These are phyloP conservation scores for Pristionchus arcanus DNA, from an alignment of 2,888 invertebrate genomes.

Conservation along the genomic window DNA sequence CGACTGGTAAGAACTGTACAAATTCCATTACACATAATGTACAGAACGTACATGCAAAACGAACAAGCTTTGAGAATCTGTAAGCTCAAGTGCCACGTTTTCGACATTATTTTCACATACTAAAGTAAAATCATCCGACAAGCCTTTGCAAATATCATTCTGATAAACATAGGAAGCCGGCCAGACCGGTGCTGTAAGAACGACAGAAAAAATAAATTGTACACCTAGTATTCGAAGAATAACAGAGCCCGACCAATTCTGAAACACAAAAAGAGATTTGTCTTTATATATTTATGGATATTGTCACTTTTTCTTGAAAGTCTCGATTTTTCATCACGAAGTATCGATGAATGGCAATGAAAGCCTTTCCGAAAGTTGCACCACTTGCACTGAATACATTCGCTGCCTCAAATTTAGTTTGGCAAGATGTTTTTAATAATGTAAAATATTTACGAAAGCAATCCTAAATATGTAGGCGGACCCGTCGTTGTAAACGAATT, in stretches of 20 bases:
- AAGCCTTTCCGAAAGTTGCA: background rate
- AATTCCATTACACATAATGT: background rate
- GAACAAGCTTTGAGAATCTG: background rate
- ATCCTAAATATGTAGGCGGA: background rate
- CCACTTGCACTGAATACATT: background rate
- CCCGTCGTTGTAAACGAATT: background rate
- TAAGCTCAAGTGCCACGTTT: background rate
- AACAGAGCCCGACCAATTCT: background rate
- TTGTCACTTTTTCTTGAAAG: background rate
- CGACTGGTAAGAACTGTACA: background rate
- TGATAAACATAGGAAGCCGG: background rate
- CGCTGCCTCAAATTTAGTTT: background rate
- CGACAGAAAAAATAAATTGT: background rate
- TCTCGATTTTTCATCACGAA: background rate
- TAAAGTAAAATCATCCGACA: background rate
- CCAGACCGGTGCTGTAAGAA: background rate
- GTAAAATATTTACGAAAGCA: background rate
- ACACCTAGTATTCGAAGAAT: background rate
- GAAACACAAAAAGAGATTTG: too few relatives aligned
- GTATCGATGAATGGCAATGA: background rate
- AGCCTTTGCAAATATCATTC: background rate
- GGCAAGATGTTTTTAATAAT: background rate
- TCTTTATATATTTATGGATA: background rate
- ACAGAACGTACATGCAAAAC: background rate
- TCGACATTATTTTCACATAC: background rate